Conservation (phyloP, 2,797 vertebrate genomes). For the Chaetodon trifasciatus region DNA sequence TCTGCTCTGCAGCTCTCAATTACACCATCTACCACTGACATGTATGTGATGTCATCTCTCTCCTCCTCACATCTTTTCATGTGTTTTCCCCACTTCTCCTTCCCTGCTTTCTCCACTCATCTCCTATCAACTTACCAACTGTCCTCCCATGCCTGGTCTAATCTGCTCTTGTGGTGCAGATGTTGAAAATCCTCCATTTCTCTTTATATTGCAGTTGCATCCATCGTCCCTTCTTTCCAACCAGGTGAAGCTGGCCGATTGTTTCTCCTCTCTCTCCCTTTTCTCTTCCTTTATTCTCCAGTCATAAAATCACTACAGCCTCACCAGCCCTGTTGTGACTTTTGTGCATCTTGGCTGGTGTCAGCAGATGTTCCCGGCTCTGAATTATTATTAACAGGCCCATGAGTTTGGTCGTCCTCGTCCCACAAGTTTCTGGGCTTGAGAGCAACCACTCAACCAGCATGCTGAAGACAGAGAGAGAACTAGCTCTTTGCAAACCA, state of each 20-base stretch:
- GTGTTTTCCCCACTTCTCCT: slow-evolving; percentile 14
- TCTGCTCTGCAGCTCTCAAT: slow-evolving; percentile 44
- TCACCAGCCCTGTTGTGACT: neutral
- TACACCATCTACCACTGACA: slow-evolving; percentile 37
- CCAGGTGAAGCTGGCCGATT: slow-evolving; percentile 16
- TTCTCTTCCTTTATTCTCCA: neutral
- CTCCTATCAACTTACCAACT: slow-evolving; percentile 20
- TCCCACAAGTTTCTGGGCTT: neutral
- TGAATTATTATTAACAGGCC: neutral
- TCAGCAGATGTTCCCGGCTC: neutral
- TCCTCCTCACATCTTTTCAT: slow-evolving; percentile 37
- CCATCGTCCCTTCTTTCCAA: neutral
- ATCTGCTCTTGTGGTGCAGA: slow-evolving; percentile 22
- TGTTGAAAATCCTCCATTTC: slow-evolving; percentile 33
- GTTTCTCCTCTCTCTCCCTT: neutral
- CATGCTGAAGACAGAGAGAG: too few relatives aligned
- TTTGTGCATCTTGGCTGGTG: neutral
- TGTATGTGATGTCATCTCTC: slow-evolving; percentile 35
- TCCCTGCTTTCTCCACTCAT: slow-evolving; percentile 1
- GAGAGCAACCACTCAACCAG: neutral
- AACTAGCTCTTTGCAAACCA: neutral
- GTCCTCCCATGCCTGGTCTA: slow-evolving; percentile 1
- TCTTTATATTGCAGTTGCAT: slow-evolving; percentile 31
- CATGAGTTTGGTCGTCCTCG: neutral
- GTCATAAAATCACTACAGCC: slow-evolving; percentile 15